phyloP scores from a whole-genome alignment of 1,140 invertebrate species.

The Parasteatoda tepidariorum region DNA sequence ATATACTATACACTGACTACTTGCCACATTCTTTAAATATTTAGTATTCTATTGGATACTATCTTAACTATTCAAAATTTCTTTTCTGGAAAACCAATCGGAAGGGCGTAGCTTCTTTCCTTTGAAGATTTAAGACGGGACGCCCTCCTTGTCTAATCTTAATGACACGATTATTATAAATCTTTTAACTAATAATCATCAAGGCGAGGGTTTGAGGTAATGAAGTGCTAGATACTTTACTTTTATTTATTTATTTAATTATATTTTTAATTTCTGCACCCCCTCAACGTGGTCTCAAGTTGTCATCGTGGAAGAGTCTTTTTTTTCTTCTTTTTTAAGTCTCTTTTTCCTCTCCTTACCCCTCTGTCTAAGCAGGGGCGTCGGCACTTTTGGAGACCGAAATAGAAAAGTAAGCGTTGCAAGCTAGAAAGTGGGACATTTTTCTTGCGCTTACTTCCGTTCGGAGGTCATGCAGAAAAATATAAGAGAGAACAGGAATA shows the following conservation, averaged over 20 bases:
- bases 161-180: background rate
- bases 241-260: too few relatives aligned
- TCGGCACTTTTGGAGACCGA: conserved; percentile 41
- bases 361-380: conserved; percentile 12
- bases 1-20: too few relatives aligned
- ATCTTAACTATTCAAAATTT: too few relatives aligned
- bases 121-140: background rate
- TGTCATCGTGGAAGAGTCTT: conserved; percentile 24
- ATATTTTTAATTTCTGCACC: too few relatives aligned
- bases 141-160: too few relatives aligned
- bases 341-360: background rate
- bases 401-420: conserved; percentile 28
- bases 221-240: conserved; percentile 11
- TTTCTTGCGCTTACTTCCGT: background rate
- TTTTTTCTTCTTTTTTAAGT: background rate
- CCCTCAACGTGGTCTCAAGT: conserved; percentile 38
- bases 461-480: background rate
- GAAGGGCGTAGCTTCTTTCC: background rate
- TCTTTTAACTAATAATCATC: background rate
- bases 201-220: background rate
- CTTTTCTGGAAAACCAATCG: too few relatives aligned
- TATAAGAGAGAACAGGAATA: background rate
- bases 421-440: conserved; percentile 34
- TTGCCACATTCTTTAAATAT: too few relatives aligned
- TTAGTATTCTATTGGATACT: too few relatives aligned